Conservation (phyloP, 2,797 vertebrate genomes). For the Amphiprion clarkii region DNA sequence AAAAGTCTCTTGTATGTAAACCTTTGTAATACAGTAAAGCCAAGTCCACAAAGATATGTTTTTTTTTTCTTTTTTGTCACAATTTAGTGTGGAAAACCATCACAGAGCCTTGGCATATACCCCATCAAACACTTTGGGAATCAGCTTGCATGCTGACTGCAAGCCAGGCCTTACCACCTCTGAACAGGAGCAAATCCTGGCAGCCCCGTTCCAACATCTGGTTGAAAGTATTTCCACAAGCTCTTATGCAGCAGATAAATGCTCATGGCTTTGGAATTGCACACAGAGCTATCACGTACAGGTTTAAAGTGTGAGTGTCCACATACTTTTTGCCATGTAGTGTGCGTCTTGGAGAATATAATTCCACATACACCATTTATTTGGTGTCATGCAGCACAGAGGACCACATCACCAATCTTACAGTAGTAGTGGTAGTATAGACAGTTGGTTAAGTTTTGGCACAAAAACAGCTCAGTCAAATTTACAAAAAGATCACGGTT, state of each 20-base stretch:
- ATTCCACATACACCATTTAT: background rate
- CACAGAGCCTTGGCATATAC: conserved; percentile 8
- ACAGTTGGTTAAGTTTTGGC: no score
- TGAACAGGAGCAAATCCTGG: conserved; percentile 32
- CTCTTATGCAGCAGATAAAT: conserved; percentile 18
- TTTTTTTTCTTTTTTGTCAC: background rate
- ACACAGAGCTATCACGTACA: background rate
- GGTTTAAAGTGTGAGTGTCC: background rate
- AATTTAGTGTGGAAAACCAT: conserved; percentile 5
- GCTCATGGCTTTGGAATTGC: conserved; percentile 5
- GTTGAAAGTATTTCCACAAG: conserved; percentile 28
- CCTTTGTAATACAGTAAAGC: background rate
- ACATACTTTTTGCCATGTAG: background rate
- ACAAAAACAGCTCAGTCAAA: no score
- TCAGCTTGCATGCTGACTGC: conserved; percentile 7
- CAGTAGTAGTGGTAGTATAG: no score
- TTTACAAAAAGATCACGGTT: no score
- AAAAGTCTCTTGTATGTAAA: background rate
- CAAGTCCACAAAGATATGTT: background rate
- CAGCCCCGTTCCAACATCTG: conserved; percentile 33
- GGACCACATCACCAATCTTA: no score
- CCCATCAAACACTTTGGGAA: conserved; percentile 31
- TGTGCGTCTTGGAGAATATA: background rate
- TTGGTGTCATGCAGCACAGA: no score
- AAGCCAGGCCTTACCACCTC: conserved; percentile 9